Evolutionary conservation across 2,797 vertebrate species (phyloP), one percentile per base, ranked within the genome.

Genomic region (Danio kyathit): DNA sequence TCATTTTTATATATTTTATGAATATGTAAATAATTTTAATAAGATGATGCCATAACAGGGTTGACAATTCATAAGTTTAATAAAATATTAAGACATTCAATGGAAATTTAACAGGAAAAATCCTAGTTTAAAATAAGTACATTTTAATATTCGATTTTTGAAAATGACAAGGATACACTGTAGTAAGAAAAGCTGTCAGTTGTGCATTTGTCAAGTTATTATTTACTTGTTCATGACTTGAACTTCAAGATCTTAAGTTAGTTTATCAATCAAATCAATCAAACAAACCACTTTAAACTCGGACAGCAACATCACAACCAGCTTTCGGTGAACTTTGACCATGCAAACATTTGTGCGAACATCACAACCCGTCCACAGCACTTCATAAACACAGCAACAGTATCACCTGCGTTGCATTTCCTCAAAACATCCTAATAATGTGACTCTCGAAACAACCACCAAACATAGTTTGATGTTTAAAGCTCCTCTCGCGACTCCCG

Each of bases 281-380:
- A 4, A 17, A n/a, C 16, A 29, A 12, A 41, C 63, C 29, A n/a
- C 4, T 56, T 4, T 46, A 41, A 64, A 64, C 17, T 52, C 11
- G 0, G 3, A 17, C 2, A 44, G 6, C 69, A 44, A 43, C n/a
- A 43, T 16, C 10, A 21, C 13, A 40, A 19, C 4, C 8, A 41
- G 71, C 13, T 75, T 52, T 52, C 7, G 16, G 1, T 54, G n/a
- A 76, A 65, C 60, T 65, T 65, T 76, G 38, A 17, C n/a, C 59
- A n/a, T 64, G 16, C 43, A 40, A 44, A 16, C 71, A 16, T 38
- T 54, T 38, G 17, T 38, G 13, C 51, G 12, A 52, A 29, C 19
- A 9, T 17, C 13, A 48, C 41, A 46, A 16, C 41, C 6, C 29
- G 29, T 63, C n/a, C 48, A 54, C 3, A 49, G 17, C 9, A 76